Evolutionary conservation across 2,113 vertebrate species (phyloP).

Genomic region (Corynorhinus townsendii): DNA sequence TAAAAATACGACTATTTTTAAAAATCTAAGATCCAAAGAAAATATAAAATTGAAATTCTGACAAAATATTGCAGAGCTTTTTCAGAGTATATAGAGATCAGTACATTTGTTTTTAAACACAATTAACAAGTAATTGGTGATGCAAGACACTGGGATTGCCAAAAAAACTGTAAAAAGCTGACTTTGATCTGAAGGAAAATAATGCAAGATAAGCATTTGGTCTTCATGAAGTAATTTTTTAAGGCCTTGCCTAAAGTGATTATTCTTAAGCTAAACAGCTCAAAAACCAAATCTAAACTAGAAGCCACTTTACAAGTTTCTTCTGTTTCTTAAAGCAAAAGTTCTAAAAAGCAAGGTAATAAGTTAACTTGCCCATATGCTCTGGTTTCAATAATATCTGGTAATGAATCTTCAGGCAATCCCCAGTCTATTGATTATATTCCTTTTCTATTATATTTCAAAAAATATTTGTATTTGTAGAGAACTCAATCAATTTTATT

Average conservation of each 20-base stretch:
- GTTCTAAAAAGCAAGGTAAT: background rate
- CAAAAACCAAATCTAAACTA: background rate
- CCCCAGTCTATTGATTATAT: background rate
- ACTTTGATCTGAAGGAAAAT: background rate
- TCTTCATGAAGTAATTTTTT: slow-evolving; percentile 44
- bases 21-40: background rate
- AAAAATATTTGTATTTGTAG: background rate
- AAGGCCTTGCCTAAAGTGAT: slow-evolving; percentile 24
- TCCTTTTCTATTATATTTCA: background rate
- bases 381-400: background rate
- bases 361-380: background rate
- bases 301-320: background rate
- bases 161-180: background rate
- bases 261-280: background rate
- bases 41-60: slow-evolving; percentile 30
- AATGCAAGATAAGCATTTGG: background rate
- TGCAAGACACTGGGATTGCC: background rate
- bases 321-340: background rate
- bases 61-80: background rate
- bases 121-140: slow-evolving; percentile 9
- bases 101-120: background rate
- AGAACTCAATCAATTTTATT: background rate
- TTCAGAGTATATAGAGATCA: background rate
- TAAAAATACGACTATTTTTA: too few species aligned
- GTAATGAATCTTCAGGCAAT: background rate